Conservation (phyloP, 1,140 invertebrate genomes). For the Galendromus occidentalis region DNA sequence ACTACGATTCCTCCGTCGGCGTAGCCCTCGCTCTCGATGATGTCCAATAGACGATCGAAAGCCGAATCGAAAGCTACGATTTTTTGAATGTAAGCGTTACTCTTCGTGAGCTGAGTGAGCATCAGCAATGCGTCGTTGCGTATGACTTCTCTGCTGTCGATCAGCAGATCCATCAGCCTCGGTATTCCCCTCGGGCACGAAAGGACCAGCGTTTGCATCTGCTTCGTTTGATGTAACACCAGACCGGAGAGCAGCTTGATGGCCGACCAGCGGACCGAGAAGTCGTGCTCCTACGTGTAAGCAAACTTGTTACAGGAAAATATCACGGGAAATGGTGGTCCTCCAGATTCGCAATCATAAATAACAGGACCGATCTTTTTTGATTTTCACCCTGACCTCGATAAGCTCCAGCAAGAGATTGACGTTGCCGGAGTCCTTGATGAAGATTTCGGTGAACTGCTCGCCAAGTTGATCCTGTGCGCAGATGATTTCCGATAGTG, state of each 20-base stretch:
- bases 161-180: conserved; percentile 84
- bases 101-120: conserved; percentile 78
- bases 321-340: too few species aligned
- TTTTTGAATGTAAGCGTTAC: conserved; percentile 95
- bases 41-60: conserved; percentile 83
- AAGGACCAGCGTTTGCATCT: conserved; percentile 84
- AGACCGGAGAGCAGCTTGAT: conserved; percentile 63
- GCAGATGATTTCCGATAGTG: conserved; percentile 70
- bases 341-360: too few species aligned
- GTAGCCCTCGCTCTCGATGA: conserved; percentile 74
- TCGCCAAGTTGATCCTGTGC: conserved; percentile 46
- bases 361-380: too few species aligned
- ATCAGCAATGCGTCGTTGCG: conserved; percentile 83
- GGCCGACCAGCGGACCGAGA: conserved; percentile 64
- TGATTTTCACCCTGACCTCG: too few species aligned
- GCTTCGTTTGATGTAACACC: conserved; percentile 54
- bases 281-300: conserved; percentile 52
- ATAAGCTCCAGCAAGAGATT: conserved; percentile 58
- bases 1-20: conserved; percentile 84
- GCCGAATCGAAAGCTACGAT: conserved; percentile 98
- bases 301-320: not conserved
- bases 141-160: conserved; percentile 82
- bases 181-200: conserved; percentile 91
- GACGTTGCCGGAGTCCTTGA: conserved; percentile 74
- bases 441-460: conserved; percentile 96